A percentile compares a stretch with the other conserved stretches of the same genome.
These are phyloP conservation scores for Pollachius pollachius DNA, from an alignment of 2,113 vertebrate species.

Conservation along the genomic window DNA sequence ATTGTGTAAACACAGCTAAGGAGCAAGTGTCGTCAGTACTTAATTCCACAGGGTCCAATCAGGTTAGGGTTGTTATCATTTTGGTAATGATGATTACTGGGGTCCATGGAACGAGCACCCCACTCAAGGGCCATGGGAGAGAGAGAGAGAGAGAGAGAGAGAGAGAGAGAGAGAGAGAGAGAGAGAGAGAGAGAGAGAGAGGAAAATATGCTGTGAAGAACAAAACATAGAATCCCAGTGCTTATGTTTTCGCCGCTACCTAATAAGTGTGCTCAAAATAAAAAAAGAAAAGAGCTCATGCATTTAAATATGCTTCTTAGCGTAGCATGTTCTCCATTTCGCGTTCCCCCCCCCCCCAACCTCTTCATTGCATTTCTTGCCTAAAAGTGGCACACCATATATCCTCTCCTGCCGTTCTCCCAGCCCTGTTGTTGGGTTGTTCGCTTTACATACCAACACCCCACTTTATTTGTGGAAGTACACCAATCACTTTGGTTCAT, in stretches of 20 bases:
- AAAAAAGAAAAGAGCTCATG: slow-evolving; percentile 64
- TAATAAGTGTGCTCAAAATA: slow-evolving; percentile 65
- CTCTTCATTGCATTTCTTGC: slow-evolving; percentile 54
- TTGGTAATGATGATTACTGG: slow-evolving; percentile 68
- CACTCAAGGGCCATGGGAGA: slow-evolving; percentile 40
- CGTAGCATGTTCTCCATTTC: slow-evolving; percentile 41
- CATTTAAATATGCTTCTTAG: slow-evolving; percentile 84
- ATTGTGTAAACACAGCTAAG: slow-evolving; percentile 43
- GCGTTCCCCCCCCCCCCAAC: slow-evolving; percentile 25
- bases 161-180: slow-evolving; percentile 23
- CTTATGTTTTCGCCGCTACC: slow-evolving; percentile 67
- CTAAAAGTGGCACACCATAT: slow-evolving; percentile 7
- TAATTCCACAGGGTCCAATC: slow-evolving; percentile 59
- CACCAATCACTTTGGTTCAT: slow-evolving; percentile 75
- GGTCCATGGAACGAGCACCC: slow-evolving; percentile 44
- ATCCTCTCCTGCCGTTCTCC: background rate
- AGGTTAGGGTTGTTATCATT: slow-evolving; percentile 61
- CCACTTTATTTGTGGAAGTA: slow-evolving; percentile 72
- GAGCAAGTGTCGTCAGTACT: slow-evolving; percentile 54
- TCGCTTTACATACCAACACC: slow-evolving; percentile 76
- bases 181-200: slow-evolving; percentile 42
- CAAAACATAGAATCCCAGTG: slow-evolving; percentile 66
- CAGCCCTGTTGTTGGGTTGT: slow-evolving; percentile 63
- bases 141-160: slow-evolving; percentile 6
- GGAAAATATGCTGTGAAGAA: slow-evolving; percentile 58